Percentiles rank a stretch among this genome's conserved stretches.
Evolutionary conservation across 2,888 invertebrate species (phyloP).

Genomic region (Cheiracanthium punctorium): DNA sequence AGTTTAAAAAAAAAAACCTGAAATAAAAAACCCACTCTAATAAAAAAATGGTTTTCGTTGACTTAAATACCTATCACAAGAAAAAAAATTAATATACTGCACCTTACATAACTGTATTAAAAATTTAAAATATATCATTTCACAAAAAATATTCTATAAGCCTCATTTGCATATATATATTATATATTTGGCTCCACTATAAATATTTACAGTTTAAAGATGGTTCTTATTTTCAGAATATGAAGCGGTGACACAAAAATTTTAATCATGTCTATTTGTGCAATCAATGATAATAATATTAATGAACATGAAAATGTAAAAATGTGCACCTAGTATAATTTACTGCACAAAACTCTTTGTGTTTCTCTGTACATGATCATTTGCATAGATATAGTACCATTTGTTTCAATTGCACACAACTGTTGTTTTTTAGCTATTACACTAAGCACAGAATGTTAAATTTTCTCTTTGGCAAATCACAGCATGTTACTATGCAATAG

Average conservation of each 20-base stretch:
- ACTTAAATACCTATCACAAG: neutral
- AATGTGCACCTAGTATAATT: conserved; percentile 14
- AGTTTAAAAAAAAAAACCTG: neutral
- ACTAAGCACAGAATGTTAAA: neutral
- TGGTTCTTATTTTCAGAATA: neutral
- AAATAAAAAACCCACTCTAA: neutral
- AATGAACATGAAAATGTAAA: conserved; percentile 20
- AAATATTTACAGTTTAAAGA: neutral
- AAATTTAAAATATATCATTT: conserved; percentile 15
- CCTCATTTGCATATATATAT: conserved; percentile 16
- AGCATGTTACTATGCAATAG: neutral
- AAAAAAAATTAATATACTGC: neutral
- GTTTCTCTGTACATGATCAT: conserved; percentile 11
- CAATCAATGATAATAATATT: neutral
- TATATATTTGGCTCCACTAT: neutral
- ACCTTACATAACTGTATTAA: neutral
- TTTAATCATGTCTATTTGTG: conserved; percentile 14
- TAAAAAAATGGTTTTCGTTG: neutral
- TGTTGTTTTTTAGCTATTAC: neutral
- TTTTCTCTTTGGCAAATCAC: conserved; percentile 9
- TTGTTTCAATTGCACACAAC: neutral
- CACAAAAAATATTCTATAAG: conserved; percentile 25
- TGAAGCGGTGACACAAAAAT: neutral
- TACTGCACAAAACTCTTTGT: neutral
- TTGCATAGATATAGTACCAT: conserved; percentile 18